Conservation (phyloP, 2,113 vertebrate species). For the Eulacestoma nigropectus region DNA sequence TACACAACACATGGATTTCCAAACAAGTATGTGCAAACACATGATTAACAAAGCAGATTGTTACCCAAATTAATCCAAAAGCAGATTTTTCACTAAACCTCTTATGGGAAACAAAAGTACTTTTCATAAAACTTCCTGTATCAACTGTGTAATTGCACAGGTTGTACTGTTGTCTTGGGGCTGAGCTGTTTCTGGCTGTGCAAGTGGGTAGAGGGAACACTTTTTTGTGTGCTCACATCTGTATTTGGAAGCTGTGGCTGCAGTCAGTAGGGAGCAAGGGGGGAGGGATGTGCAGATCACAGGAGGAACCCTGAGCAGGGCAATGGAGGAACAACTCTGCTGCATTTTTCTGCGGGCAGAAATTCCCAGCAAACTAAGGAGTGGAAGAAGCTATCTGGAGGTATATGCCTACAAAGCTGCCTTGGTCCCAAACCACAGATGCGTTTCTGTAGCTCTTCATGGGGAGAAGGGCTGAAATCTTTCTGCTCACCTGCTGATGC, state of each 20-base stretch:
- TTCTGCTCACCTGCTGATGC: not conserved
- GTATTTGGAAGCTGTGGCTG: not conserved
- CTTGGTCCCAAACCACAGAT: not conserved
- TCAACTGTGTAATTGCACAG: not conserved
- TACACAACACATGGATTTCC: conserved; percentile 40
- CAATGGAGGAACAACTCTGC: not conserved
- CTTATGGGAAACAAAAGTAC: not conserved
- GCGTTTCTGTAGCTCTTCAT: not conserved
- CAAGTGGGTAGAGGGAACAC: not conserved
- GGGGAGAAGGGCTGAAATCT: not conserved
- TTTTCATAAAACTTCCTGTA: conserved; percentile 8
- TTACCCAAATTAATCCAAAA: conserved; percentile 33
- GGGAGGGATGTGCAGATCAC: not conserved
- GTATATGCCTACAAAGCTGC: not conserved
- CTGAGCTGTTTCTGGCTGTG: not conserved
- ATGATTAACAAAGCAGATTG: conserved; percentile 51
- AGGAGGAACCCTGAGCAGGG: not conserved
- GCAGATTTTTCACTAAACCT: conserved; percentile 36
- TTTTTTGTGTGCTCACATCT: not conserved
- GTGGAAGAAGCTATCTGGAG: not conserved
- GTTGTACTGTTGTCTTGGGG: not conserved
- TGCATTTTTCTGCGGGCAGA: not conserved
- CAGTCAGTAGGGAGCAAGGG: not conserved
- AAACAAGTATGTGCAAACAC: conserved; percentile 40
- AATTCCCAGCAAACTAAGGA: not conserved